Evolutionary conservation across 2,888 invertebrate species (phyloP).

Genomic region (Athetis lepigone): DNA sequence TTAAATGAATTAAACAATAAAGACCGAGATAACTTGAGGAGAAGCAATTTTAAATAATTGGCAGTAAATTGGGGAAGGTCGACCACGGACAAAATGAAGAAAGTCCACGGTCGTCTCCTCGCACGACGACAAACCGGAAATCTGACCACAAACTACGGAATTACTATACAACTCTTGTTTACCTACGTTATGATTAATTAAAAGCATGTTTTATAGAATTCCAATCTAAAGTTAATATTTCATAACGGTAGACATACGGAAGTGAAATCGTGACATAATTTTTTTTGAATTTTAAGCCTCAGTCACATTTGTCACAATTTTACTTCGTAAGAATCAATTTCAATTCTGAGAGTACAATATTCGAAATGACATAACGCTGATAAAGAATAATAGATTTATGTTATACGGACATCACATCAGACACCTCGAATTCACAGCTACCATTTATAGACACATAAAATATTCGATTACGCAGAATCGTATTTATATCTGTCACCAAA

Average conservation of each 20-base stretch:
- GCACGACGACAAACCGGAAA: constrained; percentile 62
- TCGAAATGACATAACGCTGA: constrained; percentile 23
- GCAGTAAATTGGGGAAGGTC: constrained; percentile 70
- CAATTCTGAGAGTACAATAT: constrained; percentile 22
- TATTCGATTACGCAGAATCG: constrained; percentile 47
- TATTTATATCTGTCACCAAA: constrained; percentile 51
- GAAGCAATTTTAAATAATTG: constrained; percentile 63
- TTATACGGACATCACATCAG: constrained; percentile 29
- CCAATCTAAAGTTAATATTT: constrained; percentile 5
- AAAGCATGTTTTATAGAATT: constrained; percentile 1
- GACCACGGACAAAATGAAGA: constrained; percentile 58
- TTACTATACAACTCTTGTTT: constrained; percentile 15
- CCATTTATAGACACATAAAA: constrained; percentile 63
- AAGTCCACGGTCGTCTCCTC: constrained; percentile 70
- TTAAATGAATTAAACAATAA: constrained; percentile 44
- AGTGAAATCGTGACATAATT: constrained; percentile 6
- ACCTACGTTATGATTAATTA: constrained; percentile 14
- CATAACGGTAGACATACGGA: neutral
- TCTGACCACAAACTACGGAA: constrained; percentile 28
- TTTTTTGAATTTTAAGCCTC: neutral
- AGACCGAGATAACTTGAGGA: constrained; percentile 37
- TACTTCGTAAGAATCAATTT: constrained; percentile 12
- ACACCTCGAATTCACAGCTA: constrained; percentile 45
- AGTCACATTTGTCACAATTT: neutral
- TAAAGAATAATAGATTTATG: constrained; percentile 15